Evolutionary conservation across 2,113 vertebrate species (phyloP), one percentile per base, ranked within the genome.

Genomic region (Prinia subflava): DNA sequence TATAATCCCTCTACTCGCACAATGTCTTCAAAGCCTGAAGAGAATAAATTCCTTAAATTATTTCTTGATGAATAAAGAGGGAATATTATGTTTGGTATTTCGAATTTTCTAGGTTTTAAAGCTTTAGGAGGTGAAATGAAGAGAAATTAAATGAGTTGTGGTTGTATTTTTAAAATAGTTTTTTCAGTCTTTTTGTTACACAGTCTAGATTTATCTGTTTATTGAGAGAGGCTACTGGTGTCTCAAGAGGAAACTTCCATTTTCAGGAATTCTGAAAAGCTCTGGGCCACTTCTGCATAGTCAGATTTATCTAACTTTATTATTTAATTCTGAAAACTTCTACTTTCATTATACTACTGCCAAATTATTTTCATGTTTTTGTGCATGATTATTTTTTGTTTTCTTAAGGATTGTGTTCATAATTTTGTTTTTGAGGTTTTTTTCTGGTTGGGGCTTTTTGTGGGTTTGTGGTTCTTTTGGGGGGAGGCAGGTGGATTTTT

Each of bases 341-440:
- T 28, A 10, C n/a, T 53, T 59, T 75, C 24, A 10, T 69, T 3
- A 8, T 74, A 31, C 6, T 12, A 7, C 31, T 62, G 25, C 33
- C 37, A 73, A 64, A 52, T 44, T 44, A 1, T 75, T 92, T 75
- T 71, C 5, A 2, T 55, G 4, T 20, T 35, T 3, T 15, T 67
- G 7, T 57, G 8, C 7, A 9, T 19, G 28, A 27, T 13, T 65
- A 2, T 11, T 28, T 70, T 35, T 22, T 57, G 8, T 41, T 68
- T 68, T 31, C 33, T 59, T 41, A 47, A 17, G 3, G 11, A 33
- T 60, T 69, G 7, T 46, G 19, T 46, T 44, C 0, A 3, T 27
- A 33, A 52, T 20, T 75, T 63, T 9, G 27, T 19, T 59, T 53
- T 1, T 10, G 3, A 3, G 14, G 14, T 0, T 30, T 33, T 46